phyloP scores from a whole-genome alignment of 2,888 invertebrate species.

The Calameuta idolon region DNA sequence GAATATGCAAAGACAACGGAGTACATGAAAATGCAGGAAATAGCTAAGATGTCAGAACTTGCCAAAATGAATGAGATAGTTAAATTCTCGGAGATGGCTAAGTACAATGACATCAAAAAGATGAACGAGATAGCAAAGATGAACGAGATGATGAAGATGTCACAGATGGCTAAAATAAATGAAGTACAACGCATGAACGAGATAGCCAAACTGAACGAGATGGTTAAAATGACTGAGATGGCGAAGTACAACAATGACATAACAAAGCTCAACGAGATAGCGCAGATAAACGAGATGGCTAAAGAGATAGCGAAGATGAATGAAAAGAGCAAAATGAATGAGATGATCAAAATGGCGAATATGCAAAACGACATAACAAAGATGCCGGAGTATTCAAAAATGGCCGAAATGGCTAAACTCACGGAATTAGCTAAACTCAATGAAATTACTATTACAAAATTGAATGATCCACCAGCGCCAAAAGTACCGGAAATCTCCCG shows the following conservation, averaged over 20 bases:
- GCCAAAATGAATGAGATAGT: slow-evolving; percentile 65
- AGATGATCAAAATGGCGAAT: slow-evolving; percentile 64
- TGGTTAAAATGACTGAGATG: slow-evolving; percentile 65
- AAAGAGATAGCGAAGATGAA: slow-evolving; percentile 65
- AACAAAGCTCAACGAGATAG: slow-evolving; percentile 56
- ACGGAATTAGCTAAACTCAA: slow-evolving; percentile 64
- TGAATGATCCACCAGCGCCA: slow-evolving; percentile 58
- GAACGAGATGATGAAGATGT: slow-evolving; percentile 60
- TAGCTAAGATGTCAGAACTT: slow-evolving; percentile 61
- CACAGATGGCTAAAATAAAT: slow-evolving; percentile 62
- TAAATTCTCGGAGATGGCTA: slow-evolving; percentile 63
- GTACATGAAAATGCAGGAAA: slow-evolving; percentile 64
- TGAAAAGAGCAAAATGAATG: slow-evolving; percentile 64
- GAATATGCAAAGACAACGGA: slow-evolving; percentile 63
- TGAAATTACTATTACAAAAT: slow-evolving; percentile 64
- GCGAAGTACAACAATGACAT: slow-evolving; percentile 63
- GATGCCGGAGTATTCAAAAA: slow-evolving; percentile 62
- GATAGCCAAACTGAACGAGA: slow-evolving; percentile 62
- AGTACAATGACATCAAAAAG: slow-evolving; percentile 61
- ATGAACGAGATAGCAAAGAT: slow-evolving; percentile 60
- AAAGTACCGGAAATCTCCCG: slow-evolving; percentile 56
- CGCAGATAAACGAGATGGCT: slow-evolving; percentile 64
- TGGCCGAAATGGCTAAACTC: slow-evolving; percentile 65
- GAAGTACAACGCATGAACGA: slow-evolving; percentile 65
- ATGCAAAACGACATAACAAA: slow-evolving; percentile 64